These are phyloP conservation scores for Sialia sialis DNA, from an alignment of 2,113 vertebrate species.

Conservation along the genomic window DNA sequence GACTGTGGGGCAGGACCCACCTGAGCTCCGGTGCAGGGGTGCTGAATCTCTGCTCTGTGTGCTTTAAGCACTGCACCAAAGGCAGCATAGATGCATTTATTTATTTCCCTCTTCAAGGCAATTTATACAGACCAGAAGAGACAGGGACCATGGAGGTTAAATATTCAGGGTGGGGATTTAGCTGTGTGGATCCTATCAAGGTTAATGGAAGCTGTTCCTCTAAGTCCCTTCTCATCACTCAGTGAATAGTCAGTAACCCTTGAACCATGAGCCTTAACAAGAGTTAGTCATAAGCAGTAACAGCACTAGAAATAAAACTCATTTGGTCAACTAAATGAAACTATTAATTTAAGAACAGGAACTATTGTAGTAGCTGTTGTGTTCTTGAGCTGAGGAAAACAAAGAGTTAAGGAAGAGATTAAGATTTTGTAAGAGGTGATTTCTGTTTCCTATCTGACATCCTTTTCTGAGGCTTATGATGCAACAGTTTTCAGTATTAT, in stretches of 20 bases:
- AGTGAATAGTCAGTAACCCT: neutral
- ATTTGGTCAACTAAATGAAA: neutral
- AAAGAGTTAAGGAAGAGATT: neutral
- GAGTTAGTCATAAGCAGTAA: neutral
- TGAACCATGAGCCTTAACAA: neutral
- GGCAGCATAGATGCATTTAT: neutral
- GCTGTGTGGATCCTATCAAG: constrained; percentile 5
- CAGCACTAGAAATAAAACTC: neutral
- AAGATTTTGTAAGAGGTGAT: neutral
- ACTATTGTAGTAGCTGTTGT: neutral
- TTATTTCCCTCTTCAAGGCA: constrained; percentile 2
- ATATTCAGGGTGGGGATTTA: constrained; percentile 35
- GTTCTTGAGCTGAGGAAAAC: neutral
- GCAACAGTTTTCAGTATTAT: neutral
- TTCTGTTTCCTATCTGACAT: neutral
- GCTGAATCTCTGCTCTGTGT: neutral
- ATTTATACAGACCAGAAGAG: constrained; percentile 25
- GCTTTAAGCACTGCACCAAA: neutral
- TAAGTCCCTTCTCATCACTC: neutral
- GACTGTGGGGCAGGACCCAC: neutral
- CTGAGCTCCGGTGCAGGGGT: neutral
- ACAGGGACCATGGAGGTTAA: constrained; percentile 21
- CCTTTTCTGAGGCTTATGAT: neutral
- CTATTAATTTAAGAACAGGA: neutral
- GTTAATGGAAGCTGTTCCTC: constrained; percentile 37